phyloP scores from a whole-genome alignment of 1,140 invertebrate genomes.

The Neodiprion lecontei region DNA sequence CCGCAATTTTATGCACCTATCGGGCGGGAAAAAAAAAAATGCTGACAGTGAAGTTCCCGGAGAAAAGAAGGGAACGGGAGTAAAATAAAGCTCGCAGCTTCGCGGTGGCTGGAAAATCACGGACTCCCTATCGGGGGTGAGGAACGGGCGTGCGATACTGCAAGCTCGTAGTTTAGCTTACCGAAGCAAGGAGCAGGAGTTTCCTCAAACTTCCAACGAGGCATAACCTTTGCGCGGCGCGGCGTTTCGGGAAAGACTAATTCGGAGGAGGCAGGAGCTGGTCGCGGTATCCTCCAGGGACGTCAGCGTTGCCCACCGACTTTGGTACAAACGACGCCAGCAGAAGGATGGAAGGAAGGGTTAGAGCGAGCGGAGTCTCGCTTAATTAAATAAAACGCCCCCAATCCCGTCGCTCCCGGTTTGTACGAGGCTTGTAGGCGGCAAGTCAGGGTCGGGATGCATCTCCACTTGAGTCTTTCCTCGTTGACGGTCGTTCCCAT shows the following conservation, averaged over 20 bases:
- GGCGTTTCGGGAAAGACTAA: slow-evolving; percentile 1
- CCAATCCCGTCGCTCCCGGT: slow-evolving; percentile 43
- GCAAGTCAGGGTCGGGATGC: slow-evolving; percentile 38
- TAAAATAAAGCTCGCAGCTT: neutral
- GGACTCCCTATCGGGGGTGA: neutral
- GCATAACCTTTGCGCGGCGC: neutral
- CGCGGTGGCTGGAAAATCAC: neutral
- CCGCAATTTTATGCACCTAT: neutral
- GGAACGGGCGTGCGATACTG: neutral
- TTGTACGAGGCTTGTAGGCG: slow-evolving; percentile 40
- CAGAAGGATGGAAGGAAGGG: slow-evolving; percentile 35
- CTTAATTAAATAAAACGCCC: slow-evolving; percentile 58
- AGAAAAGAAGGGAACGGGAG: neutral
- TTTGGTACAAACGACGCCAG: neutral
- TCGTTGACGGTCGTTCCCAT: neutral
- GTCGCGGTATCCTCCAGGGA: slow-evolving; percentile 3
- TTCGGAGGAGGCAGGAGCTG: neutral
- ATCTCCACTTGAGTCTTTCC: slow-evolving; percentile 25
- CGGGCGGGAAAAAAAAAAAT: no score
- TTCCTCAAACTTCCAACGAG: slow-evolving; percentile 1
- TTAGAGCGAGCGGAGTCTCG: slow-evolving; percentile 39
- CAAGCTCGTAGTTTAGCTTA: neutral
- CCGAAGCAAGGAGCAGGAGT: neutral
- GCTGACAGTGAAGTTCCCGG: no score
- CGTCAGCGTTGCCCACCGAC: neutral